These are phyloP conservation scores for Adineta ricciae DNA, from an alignment of 2,888 invertebrate genomes.

Conservation along the genomic window DNA sequence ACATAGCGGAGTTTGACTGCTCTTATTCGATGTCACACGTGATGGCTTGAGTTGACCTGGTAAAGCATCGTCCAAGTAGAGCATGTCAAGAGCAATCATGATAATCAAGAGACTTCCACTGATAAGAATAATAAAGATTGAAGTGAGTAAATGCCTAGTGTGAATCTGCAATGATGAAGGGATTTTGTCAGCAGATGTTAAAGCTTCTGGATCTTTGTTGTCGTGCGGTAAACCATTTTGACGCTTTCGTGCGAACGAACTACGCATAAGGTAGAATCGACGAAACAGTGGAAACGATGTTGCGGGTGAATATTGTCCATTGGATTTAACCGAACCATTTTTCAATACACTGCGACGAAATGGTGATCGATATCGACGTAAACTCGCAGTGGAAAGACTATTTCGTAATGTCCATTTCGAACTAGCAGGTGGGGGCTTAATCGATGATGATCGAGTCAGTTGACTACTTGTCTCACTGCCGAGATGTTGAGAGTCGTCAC, in stretches of 20 bases:
- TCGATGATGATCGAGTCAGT: neutral
- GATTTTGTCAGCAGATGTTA: neutral
- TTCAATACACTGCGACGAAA: neutral
- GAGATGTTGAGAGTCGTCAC: neutral
- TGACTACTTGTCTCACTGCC: neutral
- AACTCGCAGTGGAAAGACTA: neutral
- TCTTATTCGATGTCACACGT: neutral
- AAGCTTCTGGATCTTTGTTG: neutral
- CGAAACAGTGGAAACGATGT: slow-evolving; percentile 11
- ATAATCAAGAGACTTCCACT: neutral
- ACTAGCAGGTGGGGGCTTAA: neutral
- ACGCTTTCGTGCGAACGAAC: neutral
- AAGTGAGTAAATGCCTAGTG: neutral
- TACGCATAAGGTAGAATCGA: neutral
- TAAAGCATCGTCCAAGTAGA: neutral
- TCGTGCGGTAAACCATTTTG: neutral
- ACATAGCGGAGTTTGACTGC: neutral
- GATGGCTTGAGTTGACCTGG: neutral
- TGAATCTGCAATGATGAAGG: neutral
- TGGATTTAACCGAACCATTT: neutral
- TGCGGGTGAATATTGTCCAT: neutral
- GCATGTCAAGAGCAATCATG: neutral
- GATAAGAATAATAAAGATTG: neutral
- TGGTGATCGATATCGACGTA: neutral
- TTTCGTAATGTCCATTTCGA: neutral